phyloP scores from a whole-genome alignment of 2,797 vertebrate species.

The Pangasius sanitwongsei region DNA sequence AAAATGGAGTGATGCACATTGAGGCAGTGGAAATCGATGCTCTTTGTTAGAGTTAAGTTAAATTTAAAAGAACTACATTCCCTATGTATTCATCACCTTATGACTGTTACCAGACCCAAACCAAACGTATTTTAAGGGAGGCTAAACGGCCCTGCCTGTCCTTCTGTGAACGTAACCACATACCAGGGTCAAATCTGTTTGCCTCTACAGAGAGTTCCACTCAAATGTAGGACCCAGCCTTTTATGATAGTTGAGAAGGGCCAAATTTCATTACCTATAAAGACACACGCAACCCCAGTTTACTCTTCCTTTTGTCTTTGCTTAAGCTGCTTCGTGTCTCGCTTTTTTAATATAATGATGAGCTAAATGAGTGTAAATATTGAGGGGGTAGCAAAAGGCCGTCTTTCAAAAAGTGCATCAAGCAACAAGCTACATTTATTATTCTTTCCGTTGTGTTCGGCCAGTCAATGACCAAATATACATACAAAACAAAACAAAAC shows the following conservation, averaged over 20 bases:
- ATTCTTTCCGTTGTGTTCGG: constrained; percentile 63
- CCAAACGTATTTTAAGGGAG: constrained; percentile 20
- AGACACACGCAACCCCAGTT: constrained; percentile 52
- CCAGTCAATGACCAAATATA: constrained; percentile 74
- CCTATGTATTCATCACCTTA: constrained; percentile 19
- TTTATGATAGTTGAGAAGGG: constrained; percentile 2
- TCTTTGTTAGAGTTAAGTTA: background rate
- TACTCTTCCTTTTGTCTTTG: constrained; percentile 24
- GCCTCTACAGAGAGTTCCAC: background rate
- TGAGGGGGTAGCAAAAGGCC: constrained; percentile 59
- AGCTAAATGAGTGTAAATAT: constrained; percentile 49
- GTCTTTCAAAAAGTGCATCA: constrained; percentile 76
- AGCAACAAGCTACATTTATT: constrained; percentile 69
- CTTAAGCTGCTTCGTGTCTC: background rate
- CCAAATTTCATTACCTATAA: constrained; percentile 27
- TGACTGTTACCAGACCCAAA: constrained; percentile 16
- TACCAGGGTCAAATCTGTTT: background rate
- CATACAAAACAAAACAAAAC: constrained; percentile 62
- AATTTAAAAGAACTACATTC: constrained; percentile 12
- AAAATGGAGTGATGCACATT: constrained; percentile 42
- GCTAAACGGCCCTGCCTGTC: background rate
- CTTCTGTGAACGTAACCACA: constrained; percentile 11
- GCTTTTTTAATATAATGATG: constrained; percentile 5
- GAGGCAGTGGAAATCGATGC: constrained; percentile 41
- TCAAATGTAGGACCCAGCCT: constrained; percentile 5